Conservation (phyloP, 2,888 invertebrate genomes). For the Theretra japonica region DNA sequence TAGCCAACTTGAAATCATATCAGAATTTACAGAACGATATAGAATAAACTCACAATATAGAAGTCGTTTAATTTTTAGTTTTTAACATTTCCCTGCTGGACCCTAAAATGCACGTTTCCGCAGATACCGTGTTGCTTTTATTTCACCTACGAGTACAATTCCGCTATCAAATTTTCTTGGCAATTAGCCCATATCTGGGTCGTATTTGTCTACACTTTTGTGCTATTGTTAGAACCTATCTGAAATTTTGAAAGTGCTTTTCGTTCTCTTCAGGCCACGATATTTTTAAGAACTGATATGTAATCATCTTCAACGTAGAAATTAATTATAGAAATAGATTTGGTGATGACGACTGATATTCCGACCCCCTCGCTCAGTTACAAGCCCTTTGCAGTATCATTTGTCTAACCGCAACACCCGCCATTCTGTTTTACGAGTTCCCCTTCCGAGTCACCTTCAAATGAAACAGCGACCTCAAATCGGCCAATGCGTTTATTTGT, state of each 20-base stretch:
- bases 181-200: slow-evolving; percentile 5
- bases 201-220: slow-evolving; percentile 3
- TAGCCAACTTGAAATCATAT: too few relatives aligned
- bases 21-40: not conserved
- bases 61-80: not conserved
- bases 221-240: not conserved
- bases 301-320: too few relatives aligned
- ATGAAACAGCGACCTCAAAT: slow-evolving; percentile 40
- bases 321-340: not conserved
- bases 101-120: not conserved
- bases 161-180: slow-evolving; percentile 1
- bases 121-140: not conserved
- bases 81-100: not conserved
- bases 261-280: not conserved
- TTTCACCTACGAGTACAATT: slow-evolving; percentile 2
- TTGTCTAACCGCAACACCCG: slow-evolving; percentile 38
- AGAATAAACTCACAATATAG: not conserved
- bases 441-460: slow-evolving; percentile 38
- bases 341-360: not conserved
- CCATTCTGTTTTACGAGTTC: slow-evolving; percentile 32
- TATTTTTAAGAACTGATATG: not conserved
- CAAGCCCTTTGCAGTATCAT: slow-evolving; percentile 20
- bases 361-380: not conserved
- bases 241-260: slow-evolving; percentile 26
- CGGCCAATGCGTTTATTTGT: slow-evolving; percentile 21